Base-by-base conservation (phyloP, 1,140 invertebrate genomes). In the Drosophila pallidifrons region DNA sequence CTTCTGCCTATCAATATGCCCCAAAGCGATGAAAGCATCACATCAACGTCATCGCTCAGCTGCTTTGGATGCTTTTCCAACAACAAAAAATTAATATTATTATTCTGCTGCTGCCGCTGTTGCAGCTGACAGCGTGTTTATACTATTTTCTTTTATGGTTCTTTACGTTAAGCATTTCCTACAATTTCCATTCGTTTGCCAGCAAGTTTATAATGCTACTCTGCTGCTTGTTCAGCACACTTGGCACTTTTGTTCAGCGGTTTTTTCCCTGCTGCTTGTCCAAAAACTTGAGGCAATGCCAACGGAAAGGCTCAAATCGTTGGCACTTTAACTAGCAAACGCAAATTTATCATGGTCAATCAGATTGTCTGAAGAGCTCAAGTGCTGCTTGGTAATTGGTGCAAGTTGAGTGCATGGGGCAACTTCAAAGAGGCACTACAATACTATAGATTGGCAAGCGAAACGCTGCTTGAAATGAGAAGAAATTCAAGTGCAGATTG, bases 1-100 rank as follows among this genome's bases (percentile, higher is more conserved):
- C 75, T 64, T 79, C 51, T 58, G 75, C 79, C 64, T 85, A 87
- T 87, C 82, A 87, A 87, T 87, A 82, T 63, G 63, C 63, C 75
- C 63, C 57, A 54, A 25, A 58, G 38, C 7, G 4, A 5, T 1
- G 2, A 4, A 5, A 13, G 57, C 63, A 55, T 72, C 59, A 60
- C 69, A n/a, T 73, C 77, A 68, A 47, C 68, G 5, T n/a, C 41
- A 38, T 3, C 41, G 35, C n/a, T 28, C 7, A 3, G 20, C 45
- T 68, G 45, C 20, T 25, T 54, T 58, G 30, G 54, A 35, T 58
- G 38, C 38, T 2, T 30, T 41, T 25, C 3, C 20, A 25, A 25
- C 20, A 25, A 15, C 51, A 16, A 32, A 55, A 58, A 58, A 43
- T 45, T 41, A 45, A 35, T 58, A 67, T 47, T 47, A 55, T 65